phyloP scores from a whole-genome alignment of 2,888 invertebrate species.

The Dorcus hopei region DNA sequence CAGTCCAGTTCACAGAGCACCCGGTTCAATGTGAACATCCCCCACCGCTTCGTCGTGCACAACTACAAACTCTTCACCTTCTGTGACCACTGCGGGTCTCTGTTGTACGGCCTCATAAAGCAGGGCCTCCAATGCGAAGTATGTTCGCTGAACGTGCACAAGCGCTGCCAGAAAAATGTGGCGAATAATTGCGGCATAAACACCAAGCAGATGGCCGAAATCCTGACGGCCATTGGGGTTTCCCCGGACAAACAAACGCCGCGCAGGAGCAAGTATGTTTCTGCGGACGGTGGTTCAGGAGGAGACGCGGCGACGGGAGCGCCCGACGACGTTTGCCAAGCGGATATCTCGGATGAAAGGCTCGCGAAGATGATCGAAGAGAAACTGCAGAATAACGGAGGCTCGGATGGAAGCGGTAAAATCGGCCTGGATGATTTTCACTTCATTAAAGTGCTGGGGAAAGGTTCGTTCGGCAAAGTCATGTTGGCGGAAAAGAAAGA shows the following conservation, averaged over 20 bases:
- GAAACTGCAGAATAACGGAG: constrained; percentile 46
- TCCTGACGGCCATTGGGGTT: constrained; percentile 78
- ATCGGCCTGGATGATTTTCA: constrained; percentile 84
- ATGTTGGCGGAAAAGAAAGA: constrained; percentile 95
- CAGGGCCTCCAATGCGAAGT: constrained; percentile 97
- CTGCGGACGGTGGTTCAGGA: constrained; percentile 44
- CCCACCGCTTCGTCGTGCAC: constrained; percentile 94
- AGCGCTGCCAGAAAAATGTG: constrained; percentile 97
- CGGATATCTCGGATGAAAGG: constrained; percentile 11
- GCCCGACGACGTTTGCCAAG: constrained; percentile 22
- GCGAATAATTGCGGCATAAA: constrained; percentile 99
- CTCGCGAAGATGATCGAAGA: constrained; percentile 49
- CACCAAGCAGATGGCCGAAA: constrained; percentile 93
- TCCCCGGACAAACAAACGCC: constrained; percentile 81
- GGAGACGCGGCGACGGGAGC: constrained; percentile 39
- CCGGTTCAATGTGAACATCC: constrained; percentile 97
- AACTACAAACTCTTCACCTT: constrained; percentile 97
- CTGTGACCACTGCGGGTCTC: constrained; percentile 98
- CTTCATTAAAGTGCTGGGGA: constrained; percentile 98
- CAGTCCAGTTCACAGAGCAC: constrained; percentile 56
- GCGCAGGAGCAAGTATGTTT: constrained; percentile 54
- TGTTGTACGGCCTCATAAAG: constrained; percentile 92
- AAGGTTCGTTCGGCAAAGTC: constrained; percentile 98
- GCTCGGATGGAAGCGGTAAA: constrained; percentile 47
- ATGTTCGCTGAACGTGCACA: constrained; percentile 97